Evolutionary conservation across 2,888 invertebrate species (phyloP), one percentile per base, ranked within the genome.

Genomic region (Epinotia demarniana): DNA sequence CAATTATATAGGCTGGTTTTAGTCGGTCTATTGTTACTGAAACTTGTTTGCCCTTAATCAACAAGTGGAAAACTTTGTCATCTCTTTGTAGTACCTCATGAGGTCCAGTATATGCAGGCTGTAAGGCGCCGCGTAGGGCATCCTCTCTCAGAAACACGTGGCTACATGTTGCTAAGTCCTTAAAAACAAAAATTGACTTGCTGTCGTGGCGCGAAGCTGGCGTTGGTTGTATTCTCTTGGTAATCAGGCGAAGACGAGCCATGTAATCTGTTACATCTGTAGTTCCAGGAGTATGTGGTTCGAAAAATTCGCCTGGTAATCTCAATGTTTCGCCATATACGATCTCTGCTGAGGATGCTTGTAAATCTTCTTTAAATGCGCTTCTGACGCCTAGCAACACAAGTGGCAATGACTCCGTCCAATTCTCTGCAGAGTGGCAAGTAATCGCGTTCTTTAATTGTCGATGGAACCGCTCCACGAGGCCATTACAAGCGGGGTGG

Each of bases 401-500:
- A 18, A 18, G 16, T 0, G 64, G 66, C 13, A 33, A 13, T 18
- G 79, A 72, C n/a, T 82, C 80, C 27, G 81, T 3, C 82, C 83
- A 85, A 11, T 58, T 71, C 0, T 64, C 8, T 0, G 61, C 68
- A 0, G 67, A 49, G 23, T 83, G 82, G 69, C 81, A 83, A 55
- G 73, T 79, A 2, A 83, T 81, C 0, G 91, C 85, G 0, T 88
- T 81, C 78, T 91, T 91, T 23, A 90, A 77, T 4, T 83, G 81
- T 0, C 89, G 77, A 76, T 91, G 90, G 69, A 84, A 67, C 1
- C 77, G n/a, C 49, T 77, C 77, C 0, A 77, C 62, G 1, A 83
- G 58, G 0, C 82, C 82, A 33, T 82, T 81, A 6, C 76, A 73
- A 8, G 78, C 76, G 1, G 81, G 82, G 18, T 82, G 81, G 46